A percentile compares a stretch with the other conserved stretches of the same genome.
These are phyloP conservation scores for Nothobranchius furzeri DNA, from an alignment of 2,113 vertebrate species.

Conservation along the genomic window DNA sequence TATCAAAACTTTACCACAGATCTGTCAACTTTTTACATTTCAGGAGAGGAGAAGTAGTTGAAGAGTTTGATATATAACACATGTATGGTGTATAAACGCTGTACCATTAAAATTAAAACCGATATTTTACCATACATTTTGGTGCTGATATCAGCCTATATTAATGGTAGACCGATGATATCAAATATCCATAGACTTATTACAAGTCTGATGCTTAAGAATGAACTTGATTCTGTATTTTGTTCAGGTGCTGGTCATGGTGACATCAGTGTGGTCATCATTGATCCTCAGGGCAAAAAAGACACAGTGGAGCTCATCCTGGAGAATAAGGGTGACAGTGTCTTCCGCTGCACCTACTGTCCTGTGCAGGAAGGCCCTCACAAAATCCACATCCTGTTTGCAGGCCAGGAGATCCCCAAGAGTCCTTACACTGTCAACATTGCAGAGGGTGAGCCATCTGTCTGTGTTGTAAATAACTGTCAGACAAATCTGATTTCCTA, in stretches of 20 bases:
- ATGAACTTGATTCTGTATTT: background rate
- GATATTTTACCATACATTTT: no score
- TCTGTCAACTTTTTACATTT: no score
- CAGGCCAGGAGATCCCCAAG: constrained; percentile 87
- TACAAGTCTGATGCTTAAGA: no score
- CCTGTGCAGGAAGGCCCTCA: constrained; percentile 90
- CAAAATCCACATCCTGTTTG: constrained; percentile 86
- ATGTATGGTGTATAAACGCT: no score
- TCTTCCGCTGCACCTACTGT: constrained; percentile 94
- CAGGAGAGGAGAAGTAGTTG: no score
- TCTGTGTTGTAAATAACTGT: constrained; percentile 48
- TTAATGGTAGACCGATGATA: no score
- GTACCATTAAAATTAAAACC: no score
- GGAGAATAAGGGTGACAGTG: constrained; percentile 92
- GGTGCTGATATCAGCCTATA: no score
- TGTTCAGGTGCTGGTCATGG: constrained; percentile 88
- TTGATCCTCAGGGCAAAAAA: constrained; percentile 89
- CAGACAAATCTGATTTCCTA: constrained; percentile 58
- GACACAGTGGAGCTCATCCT: constrained; percentile 94
- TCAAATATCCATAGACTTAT: no score
- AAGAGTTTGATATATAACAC: no score
- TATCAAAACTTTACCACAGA: no score
- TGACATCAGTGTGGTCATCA: constrained; percentile 91
- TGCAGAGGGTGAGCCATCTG: constrained; percentile 86
- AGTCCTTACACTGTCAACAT: constrained; percentile 91